Percentiles rank a stretch among this genome's conserved stretches.
Evolutionary conservation across 1,140 invertebrate genomes (phyloP).

Genomic region (Zaprionus ornatus): DNA sequence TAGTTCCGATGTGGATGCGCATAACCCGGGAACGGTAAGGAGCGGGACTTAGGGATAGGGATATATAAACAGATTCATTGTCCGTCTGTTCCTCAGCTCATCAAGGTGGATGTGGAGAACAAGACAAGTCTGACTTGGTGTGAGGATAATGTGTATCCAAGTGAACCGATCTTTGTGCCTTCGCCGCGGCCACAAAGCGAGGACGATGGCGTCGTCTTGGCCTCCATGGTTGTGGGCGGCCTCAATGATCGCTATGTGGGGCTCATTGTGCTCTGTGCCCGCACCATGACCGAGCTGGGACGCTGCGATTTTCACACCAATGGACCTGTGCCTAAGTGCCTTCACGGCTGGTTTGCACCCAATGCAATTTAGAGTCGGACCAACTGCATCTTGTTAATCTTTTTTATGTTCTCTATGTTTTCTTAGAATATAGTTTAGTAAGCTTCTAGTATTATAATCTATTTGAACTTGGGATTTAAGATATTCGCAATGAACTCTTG

Average conservation of each 20-base stretch:
- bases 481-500: constrained; percentile 79
- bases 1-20: constrained; percentile 92
- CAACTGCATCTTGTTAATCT: not conserved
- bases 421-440: constrained; percentile 9
- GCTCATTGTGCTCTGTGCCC: constrained; percentile 89
- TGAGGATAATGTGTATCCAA: constrained; percentile 90
- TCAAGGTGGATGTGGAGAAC: constrained; percentile 90
- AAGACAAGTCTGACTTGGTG: constrained; percentile 89
- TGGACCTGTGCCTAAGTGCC: constrained; percentile 90
- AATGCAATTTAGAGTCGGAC: constrained; percentile 25
- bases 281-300: constrained; percentile 87
- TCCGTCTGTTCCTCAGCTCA: constrained; percentile 85
- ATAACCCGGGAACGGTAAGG: constrained; percentile 91
- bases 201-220: constrained; percentile 90
- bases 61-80: not conserved
- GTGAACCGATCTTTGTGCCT: constrained; percentile 94
- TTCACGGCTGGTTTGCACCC: constrained; percentile 91
- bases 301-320: constrained; percentile 88
- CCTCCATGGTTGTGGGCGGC: constrained; percentile 88
- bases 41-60: not conserved
- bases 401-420: not conserved
- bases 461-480: constrained; percentile 74
- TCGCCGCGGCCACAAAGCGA: constrained; percentile 89
- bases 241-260: constrained; percentile 86
- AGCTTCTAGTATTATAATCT: constrained; percentile 11